Evolutionary conservation across 2,888 invertebrate genomes (phyloP).

Genomic region (Ditula angustiorana): DNA sequence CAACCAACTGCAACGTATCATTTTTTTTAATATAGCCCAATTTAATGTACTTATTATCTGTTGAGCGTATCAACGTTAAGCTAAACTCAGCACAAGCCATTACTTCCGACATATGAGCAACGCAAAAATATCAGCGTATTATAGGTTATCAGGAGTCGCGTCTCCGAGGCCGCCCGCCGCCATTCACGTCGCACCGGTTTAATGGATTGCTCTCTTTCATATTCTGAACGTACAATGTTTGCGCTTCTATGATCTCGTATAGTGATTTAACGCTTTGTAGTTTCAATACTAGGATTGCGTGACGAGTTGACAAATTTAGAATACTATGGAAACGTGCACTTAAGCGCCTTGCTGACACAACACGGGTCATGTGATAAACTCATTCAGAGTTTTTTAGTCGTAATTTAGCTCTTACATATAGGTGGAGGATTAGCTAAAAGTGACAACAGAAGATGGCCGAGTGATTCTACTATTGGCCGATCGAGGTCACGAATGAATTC

Average conservation of each 20-base stretch:
- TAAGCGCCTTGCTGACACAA: not conserved
- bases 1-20: too few relatives aligned
- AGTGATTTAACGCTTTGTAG: slow-evolving; percentile 72
- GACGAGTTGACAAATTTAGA: slow-evolving; percentile 9
- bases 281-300: slow-evolving; percentile 46
- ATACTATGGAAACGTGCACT: not conserved
- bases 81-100: slow-evolving; percentile 71
- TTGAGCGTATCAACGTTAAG: slow-evolving; percentile 58
- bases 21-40: too few relatives aligned
- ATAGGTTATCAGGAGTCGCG: slow-evolving; percentile 82
- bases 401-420: not conserved
- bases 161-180: slow-evolving; percentile 67
- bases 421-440: not conserved
- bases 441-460: not conserved
- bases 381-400: not conserved
- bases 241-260: slow-evolving; percentile 76
- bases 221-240: slow-evolving; percentile 76
- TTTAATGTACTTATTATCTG: not conserved
- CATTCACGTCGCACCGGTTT: slow-evolving; percentile 76
- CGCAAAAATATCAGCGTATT: slow-evolving; percentile 85
- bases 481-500: not conserved
- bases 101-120: slow-evolving; percentile 86
- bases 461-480: not conserved
- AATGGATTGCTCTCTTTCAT: slow-evolving; percentile 85
- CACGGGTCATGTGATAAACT: not conserved